Evolutionary conservation across 2,888 invertebrate genomes (phyloP).

Genomic region (Plagiodera versicolora): DNA sequence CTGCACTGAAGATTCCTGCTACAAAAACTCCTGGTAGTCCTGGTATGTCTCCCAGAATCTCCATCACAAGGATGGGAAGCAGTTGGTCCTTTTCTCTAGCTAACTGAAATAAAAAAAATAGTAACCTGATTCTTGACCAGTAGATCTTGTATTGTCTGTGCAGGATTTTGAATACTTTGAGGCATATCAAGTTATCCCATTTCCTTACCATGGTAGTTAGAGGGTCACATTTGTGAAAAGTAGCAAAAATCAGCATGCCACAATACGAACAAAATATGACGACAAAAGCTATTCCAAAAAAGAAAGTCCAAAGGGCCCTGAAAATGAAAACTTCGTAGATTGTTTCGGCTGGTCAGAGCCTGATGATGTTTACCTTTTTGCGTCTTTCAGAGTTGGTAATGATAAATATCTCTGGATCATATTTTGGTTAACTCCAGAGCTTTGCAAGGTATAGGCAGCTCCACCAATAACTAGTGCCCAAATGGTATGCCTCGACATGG

Average conservation of each 20-base stretch:
- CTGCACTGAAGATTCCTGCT: conserved; percentile 85
- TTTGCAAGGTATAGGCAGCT: conserved; percentile 78
- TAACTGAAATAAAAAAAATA: conserved; percentile 11
- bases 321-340: conserved; percentile 28
- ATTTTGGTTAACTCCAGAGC: conserved; percentile 84
- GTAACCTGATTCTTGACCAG: too few relatives aligned
- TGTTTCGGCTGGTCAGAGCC: neutral
- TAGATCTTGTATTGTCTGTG: too few relatives aligned
- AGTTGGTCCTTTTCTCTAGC: conserved; percentile 62
- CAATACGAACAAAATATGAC: conserved; percentile 80
- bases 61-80: conserved; percentile 82
- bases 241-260: conserved; percentile 84
- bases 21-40: conserved; percentile 84
- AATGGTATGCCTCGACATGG: conserved; percentile 77
- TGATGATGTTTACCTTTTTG: conserved; percentile 11
- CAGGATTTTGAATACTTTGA: too few relatives aligned
- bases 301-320: conserved; percentile 75
- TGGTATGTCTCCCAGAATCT: conserved; percentile 70
- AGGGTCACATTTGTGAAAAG: conserved; percentile 84
- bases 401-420: conserved; percentile 85
- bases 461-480: conserved; percentile 80
- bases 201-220: conserved; percentile 57
- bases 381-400: conserved; percentile 63
- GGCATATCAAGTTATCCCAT: neutral
- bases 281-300: conserved; percentile 73